These are phyloP conservation scores for honey bee (Apis mellifera) DNA, from an alignment of 1,140 invertebrate genomes.

Conservation along the genomic window Amel_HAv3.1 CM009936.2:7661001-7661500, in stretches of 20 bases:
- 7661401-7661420: too few relatives aligned
- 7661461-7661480: too few relatives aligned
- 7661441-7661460: too few relatives aligned
- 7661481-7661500: too few relatives aligned
- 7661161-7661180: slow-evolving; percentile 36
- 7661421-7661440: too few relatives aligned
- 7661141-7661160: slow-evolving; percentile 1
- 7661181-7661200: slow-evolving; percentile 1
- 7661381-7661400: too few relatives aligned
- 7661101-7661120: slow-evolving; percentile 11
- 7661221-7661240: too few relatives aligned
- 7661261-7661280: not conserved
- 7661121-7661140: slow-evolving; percentile 33
- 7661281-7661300: too few relatives aligned
- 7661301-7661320: too few relatives aligned
- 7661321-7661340: too few relatives aligned
- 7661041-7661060: slow-evolving; percentile 23
- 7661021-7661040: slow-evolving; percentile 15
- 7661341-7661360: too few relatives aligned
- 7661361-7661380: too few relatives aligned
- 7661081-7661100: slow-evolving; percentile 2
- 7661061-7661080: slow-evolving; percentile 3
- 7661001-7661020: slow-evolving; percentile 1
- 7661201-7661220: not conserved
- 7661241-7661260: not conserved